These are phyloP conservation scores for Myotis planiceps DNA, from an alignment of 2,797 vertebrate species.

Conservation along the genomic window DNA sequence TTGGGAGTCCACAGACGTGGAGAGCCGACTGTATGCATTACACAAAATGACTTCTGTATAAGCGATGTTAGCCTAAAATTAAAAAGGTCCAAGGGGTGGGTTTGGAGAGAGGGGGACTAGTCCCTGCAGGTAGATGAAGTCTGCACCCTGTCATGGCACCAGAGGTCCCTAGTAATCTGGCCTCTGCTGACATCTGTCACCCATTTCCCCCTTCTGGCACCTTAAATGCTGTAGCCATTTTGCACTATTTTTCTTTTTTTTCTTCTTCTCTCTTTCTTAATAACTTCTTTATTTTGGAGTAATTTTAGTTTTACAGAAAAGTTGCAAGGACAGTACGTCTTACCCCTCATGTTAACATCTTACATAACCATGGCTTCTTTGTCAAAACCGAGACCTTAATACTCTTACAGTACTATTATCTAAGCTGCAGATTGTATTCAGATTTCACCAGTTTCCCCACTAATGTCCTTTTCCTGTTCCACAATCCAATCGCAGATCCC, in stretches of 20 bases:
- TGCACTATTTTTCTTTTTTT: background rate
- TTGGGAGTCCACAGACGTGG: background rate
- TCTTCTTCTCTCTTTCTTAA: background rate
- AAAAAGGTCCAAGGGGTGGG: background rate
- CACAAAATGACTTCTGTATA: background rate
- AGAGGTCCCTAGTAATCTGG: background rate
- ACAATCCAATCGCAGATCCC: background rate
- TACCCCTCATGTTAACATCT: background rate
- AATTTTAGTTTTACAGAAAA: conserved; percentile 3
- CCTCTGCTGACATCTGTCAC: background rate
- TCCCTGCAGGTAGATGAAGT: background rate
- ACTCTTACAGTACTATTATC: background rate
- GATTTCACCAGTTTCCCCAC: background rate
- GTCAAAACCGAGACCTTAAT: background rate
- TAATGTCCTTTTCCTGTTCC: background rate
- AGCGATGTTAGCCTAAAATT: background rate
- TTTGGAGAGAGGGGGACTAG: background rate
- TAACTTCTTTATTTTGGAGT: background rate
- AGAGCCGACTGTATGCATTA: background rate
- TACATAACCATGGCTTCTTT: background rate
- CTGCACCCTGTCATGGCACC: background rate
- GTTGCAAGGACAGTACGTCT: background rate
- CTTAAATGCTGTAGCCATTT: background rate
- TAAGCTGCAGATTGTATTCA: background rate
- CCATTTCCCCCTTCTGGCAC: background rate